Evolutionary conservation across 1,140 invertebrate species (phyloP), one percentile per base, ranked within the genome.

Genomic region (Dreissena polymorpha): DNA sequence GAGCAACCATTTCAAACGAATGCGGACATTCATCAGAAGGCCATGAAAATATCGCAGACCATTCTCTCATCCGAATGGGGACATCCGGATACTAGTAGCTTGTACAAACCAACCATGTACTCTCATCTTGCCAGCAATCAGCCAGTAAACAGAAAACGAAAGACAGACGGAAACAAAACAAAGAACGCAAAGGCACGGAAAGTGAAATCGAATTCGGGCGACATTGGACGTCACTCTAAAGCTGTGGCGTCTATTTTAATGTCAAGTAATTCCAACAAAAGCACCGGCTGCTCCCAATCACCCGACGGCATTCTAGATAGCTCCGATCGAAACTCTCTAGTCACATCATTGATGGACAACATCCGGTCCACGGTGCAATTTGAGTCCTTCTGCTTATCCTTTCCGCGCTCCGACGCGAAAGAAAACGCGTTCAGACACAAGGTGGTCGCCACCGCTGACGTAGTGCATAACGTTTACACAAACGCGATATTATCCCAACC

Each of bases 321-420:
- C 39, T 53, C 63, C 60, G 81, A 29, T 23, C 68, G 81, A 50
- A 76, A 83, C 50, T 27, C 29, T 8, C 53, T 83, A 27, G 81
- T 83, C 27, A 51, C 51, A n/a, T 68, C 50, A 16, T 67, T 83
- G 55, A 83, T 83, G 81, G 60, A 70, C 63, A 76, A 77, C 21
- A 65, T 83, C 14, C 68, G 81, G 3, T 68, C 81, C 39, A 83
- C 81, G 12, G 81, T 83, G 5, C 73, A 71, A 57, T 83, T 70
- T 51, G 81, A 83, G 64, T 83, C 81, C 10, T 83, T 83, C 29
- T 83, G 81, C 39, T 39, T 83, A 10, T 83, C 81, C 29, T 77
- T 83, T 29, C 81, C 81, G 50, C 57, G 81, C 18, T 64, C 65
- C 0, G 57, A 63, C n/a, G 53, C 5, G 23, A 83, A 83, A 64